Conservation (phyloP, 1,140 invertebrate genomes). For the Brachionus paranguensis region DNA sequence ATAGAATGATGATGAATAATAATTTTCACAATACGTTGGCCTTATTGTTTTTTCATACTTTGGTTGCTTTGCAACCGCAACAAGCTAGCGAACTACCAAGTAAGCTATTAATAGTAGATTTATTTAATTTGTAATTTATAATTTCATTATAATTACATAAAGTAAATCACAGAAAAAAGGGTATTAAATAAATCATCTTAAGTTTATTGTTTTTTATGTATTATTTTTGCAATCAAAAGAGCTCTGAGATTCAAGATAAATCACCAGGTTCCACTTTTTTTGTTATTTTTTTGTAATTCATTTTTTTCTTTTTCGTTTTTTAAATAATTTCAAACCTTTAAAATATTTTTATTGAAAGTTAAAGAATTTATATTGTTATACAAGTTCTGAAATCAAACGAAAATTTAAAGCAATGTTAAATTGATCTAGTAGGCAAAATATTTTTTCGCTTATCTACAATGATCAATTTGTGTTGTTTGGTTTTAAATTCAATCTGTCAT, state of each 20-base stretch:
- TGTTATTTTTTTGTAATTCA: background rate
- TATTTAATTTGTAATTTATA: constrained; percentile 1
- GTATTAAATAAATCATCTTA: constrained; percentile 2
- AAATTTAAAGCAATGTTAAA: background rate
- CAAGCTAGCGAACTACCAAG: background rate
- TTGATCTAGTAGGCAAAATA: background rate
- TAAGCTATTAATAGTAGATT: background rate
- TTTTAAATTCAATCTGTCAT: background rate
- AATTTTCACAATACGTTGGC: constrained; percentile 10
- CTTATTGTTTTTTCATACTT: background rate
- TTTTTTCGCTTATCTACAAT: background rate
- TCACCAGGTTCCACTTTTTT: background rate
- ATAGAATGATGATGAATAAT: background rate
- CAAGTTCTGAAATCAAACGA: background rate
- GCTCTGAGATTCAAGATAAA: background rate
- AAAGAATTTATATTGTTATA: background rate
- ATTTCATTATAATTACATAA: constrained; percentile 32
- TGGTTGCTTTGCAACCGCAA: constrained; percentile 1
- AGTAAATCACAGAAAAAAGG: constrained; percentile 16
- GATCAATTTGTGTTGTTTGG: background rate
- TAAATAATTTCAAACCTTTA: background rate
- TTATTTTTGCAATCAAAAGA: background rate
- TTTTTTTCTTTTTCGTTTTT: background rate
- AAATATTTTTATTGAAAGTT: background rate
- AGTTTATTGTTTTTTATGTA: background rate